Conservation (phyloP, 2,797 vertebrate species). For the Caiman crocodilus region DNA sequence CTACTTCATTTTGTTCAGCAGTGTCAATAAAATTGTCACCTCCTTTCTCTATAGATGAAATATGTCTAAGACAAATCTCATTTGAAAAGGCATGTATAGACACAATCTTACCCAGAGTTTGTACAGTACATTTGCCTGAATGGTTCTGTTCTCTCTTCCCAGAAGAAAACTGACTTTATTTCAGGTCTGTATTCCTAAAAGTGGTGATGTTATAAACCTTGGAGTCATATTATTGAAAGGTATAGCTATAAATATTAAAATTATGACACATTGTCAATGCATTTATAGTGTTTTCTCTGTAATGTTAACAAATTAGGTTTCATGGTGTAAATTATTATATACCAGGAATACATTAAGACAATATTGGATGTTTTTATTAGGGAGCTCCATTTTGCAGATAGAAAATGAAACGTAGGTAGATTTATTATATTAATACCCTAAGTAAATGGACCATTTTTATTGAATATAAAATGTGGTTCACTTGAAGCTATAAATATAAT, state of each 20-base stretch:
- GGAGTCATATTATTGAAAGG: background rate
- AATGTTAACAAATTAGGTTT: background rate
- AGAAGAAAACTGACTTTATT: background rate
- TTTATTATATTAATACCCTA: conserved; percentile 44
- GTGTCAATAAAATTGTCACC: background rate
- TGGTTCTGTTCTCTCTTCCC: background rate
- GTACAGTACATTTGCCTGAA: background rate
- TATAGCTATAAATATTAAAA: background rate
- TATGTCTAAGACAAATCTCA: background rate
- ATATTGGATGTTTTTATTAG: background rate
- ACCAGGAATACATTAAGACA: background rate
- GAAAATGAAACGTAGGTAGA: background rate
- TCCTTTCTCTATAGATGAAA: background rate
- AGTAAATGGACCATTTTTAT: conserved; percentile 51
- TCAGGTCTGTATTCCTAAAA: background rate
- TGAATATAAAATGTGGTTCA: conserved; percentile 44
- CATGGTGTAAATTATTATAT: background rate
- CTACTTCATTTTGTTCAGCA: background rate
- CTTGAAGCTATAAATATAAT: conserved; percentile 43
- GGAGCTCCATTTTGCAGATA: background rate
- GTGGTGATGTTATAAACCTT: background rate
- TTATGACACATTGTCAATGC: background rate
- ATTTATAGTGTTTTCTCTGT: background rate
- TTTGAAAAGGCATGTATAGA: background rate
- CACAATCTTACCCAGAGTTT: background rate